Evolutionary conservation across 2,888 invertebrate genomes (phyloP).

Genomic region (Agapostemon virescens): DNA sequence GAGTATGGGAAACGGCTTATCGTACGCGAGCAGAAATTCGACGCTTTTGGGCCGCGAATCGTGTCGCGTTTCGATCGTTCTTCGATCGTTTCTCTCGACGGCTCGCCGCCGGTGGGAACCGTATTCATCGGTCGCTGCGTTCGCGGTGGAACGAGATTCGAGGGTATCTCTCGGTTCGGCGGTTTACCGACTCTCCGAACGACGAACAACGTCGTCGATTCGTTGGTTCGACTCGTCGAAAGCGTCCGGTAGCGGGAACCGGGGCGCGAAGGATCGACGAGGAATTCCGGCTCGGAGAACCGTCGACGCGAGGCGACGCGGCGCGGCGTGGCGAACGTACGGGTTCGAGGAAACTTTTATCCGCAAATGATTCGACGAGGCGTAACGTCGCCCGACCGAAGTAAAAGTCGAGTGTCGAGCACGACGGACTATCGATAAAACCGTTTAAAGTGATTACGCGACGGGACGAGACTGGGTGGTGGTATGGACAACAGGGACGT

Average conservation of each 20-base stretch:
- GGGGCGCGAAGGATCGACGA: not conserved
- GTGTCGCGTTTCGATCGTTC: not conserved
- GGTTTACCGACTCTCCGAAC: too few species aligned
- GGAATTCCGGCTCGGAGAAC: not conserved
- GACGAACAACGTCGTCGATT: not conserved
- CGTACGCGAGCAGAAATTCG: not conserved
- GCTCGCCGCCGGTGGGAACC: too few species aligned
- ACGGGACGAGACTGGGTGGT: not conserved
- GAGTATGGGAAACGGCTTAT: not conserved
- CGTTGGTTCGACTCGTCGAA: not conserved
- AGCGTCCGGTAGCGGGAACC: not conserved
- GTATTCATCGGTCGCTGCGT: too few species aligned
- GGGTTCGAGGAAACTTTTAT: not conserved
- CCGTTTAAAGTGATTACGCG: constrained; percentile 51
- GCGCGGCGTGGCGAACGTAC: not conserved
- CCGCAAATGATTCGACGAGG: not conserved
- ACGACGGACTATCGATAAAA: constrained; percentile 56
- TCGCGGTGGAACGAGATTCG: too few species aligned
- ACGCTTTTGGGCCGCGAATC: not conserved
- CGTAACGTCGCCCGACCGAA: not conserved
- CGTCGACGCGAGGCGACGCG: not conserved
- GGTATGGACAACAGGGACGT: not conserved
- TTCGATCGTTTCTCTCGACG: not conserved
- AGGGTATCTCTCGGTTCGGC: too few species aligned
- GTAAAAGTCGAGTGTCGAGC: constrained; percentile 30